Percentiles rank a stretch among this genome's conserved stretches.
Conservation (phyloP, 1,140 invertebrate species). For the Drosophila takahashii region DNA sequence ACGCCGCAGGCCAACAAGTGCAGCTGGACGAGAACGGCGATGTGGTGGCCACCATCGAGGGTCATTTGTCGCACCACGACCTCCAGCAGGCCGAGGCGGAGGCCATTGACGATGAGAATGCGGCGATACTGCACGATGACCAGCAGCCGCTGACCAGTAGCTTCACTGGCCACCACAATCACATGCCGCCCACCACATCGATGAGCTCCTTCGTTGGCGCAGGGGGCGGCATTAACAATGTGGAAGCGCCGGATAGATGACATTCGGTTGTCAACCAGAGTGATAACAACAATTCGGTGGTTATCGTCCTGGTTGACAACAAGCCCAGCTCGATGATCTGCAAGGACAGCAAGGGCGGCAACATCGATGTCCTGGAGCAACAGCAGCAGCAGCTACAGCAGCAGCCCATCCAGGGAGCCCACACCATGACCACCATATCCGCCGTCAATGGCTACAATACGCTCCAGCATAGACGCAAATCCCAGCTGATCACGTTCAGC, state of each 20-base stretch:
- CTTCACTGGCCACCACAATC: slow-evolving; percentile 52
- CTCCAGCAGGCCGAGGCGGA: slow-evolving; percentile 74
- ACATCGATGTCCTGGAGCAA: slow-evolving; percentile 56
- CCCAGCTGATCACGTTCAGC: slow-evolving; percentile 81
- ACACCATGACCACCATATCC: slow-evolving; percentile 22
- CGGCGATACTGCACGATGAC: slow-evolving; percentile 72
- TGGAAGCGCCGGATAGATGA: slow-evolving; percentile 77
- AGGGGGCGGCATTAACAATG: slow-evolving; percentile 3
- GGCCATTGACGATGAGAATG: slow-evolving; percentile 78
- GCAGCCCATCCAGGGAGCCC: slow-evolving; percentile 2
- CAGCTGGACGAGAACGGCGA: slow-evolving; percentile 73
- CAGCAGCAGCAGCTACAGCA: slow-evolving; percentile 19
- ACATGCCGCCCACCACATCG: slow-evolving; percentile 51
- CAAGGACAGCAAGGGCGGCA: slow-evolving; percentile 73
- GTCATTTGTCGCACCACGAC: slow-evolving; percentile 58
- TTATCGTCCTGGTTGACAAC: slow-evolving; percentile 85
- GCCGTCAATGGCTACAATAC: slow-evolving; percentile 68
- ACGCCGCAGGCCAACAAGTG: slow-evolving; percentile 50
- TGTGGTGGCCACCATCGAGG: slow-evolving; percentile 76
- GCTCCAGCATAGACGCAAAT: slow-evolving; percentile 76
- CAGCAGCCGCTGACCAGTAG: slow-evolving; percentile 77
- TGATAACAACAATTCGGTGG: slow-evolving; percentile 84
- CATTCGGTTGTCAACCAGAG: slow-evolving; percentile 84
- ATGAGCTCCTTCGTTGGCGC: slow-evolving; percentile 69
- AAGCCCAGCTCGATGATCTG: slow-evolving; percentile 84